A percentile compares a stretch with the other conserved stretches of the same genome.
phyloP scores from a whole-genome alignment of 2,888 invertebrate genomes.

The Mythimna lalbum region DNA sequence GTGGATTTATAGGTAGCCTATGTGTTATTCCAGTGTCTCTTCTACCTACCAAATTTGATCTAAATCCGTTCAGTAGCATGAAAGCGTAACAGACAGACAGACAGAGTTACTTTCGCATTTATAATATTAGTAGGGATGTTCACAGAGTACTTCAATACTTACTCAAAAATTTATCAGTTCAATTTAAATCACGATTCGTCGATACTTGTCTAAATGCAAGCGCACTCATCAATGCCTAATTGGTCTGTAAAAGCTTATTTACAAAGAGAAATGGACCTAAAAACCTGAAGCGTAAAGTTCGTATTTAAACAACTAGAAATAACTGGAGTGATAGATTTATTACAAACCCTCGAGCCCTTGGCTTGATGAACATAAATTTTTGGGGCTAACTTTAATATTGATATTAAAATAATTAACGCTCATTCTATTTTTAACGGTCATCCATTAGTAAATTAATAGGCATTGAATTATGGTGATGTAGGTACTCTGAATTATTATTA shows the following conservation, averaged over 20 bases:
- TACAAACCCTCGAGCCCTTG: slow-evolving; percentile 12
- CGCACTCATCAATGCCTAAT: slow-evolving; percentile 60
- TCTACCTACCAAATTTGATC: no score
- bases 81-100: no score
- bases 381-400: slow-evolving; percentile 21
- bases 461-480: not conserved
- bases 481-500: not conserved
- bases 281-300: slow-evolving; percentile 9
- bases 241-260: slow-evolving; percentile 32
- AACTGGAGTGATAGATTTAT: slow-evolving; percentile 27
- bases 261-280: slow-evolving; percentile 30
- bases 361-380: slow-evolving; percentile 20
- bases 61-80: no score
- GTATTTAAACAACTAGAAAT: slow-evolving; percentile 16
- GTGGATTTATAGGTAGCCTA: no score
- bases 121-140: no score
- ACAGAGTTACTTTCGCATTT: no score
- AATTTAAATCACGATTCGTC: slow-evolving; percentile 31
- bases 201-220: slow-evolving; percentile 62
- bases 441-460: slow-evolving; percentile 2
- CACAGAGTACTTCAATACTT: not conserved
- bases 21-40: no score
- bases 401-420: slow-evolving; percentile 30
- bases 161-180: not conserved
- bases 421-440: not conserved